Evolutionary conservation across 2,797 vertebrate species (phyloP).

Genomic region (Pseudochirops cupreus): DNA sequence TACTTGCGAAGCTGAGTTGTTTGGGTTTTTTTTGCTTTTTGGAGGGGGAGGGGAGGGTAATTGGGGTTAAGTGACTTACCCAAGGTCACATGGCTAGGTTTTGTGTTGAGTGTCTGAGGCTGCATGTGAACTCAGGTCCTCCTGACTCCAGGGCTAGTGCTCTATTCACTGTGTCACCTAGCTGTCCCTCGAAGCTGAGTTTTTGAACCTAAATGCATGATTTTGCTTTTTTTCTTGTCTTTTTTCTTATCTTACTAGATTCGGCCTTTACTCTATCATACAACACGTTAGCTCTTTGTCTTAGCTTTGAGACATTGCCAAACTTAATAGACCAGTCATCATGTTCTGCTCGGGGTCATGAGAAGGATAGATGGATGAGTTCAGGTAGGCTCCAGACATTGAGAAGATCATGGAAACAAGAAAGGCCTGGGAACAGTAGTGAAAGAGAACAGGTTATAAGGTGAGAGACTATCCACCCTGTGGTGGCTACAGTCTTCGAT

Average conservation of each 20-base stretch:
- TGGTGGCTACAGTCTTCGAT: background rate
- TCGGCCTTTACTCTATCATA: background rate
- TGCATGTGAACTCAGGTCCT: no score
- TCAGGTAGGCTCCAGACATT: background rate
- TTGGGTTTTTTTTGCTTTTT: no score
- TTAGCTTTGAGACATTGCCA: background rate
- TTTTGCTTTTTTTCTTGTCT: background rate
- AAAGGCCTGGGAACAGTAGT: background rate
- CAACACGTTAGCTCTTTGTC: background rate
- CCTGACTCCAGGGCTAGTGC: no score
- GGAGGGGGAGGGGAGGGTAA: no score
- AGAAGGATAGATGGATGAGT: background rate
- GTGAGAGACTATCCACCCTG: background rate
- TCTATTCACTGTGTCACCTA: no score
- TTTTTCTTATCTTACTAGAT: background rate
- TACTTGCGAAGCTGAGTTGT: background rate
- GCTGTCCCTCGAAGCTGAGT: no score
- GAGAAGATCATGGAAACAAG: background rate
- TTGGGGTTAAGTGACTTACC: no score
- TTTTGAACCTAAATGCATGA: background rate
- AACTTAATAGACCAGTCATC: background rate
- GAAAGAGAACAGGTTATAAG: background rate
- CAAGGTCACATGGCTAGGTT: no score
- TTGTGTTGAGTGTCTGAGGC: no score
- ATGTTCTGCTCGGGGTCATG: background rate